These are phyloP conservation scores for Erannis defoliaria DNA, from an alignment of 2,888 invertebrate species.

Conservation along the genomic window DNA sequence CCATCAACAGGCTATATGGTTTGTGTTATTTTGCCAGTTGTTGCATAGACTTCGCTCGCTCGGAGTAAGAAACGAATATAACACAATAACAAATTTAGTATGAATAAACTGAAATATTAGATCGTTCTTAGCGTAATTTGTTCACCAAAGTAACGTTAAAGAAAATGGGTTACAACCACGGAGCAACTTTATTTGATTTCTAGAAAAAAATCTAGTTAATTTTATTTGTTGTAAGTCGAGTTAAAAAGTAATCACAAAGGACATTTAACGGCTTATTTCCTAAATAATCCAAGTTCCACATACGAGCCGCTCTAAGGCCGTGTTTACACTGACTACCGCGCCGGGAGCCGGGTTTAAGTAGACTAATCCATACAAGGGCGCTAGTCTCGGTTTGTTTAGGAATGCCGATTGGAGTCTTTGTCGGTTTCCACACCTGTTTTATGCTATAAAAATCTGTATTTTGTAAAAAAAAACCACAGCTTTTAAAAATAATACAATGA, in stretches of 20 bases:
- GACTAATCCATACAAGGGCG: constrained; percentile 60
- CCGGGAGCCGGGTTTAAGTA: constrained; percentile 56
- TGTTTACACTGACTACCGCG: constrained; percentile 69
- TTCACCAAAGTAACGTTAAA: too few relatives aligned
- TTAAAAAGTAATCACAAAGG: constrained; percentile 5
- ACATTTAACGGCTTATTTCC: background rate
- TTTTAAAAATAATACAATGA: too few relatives aligned
- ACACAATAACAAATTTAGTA: too few relatives aligned
- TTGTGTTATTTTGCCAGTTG: too few relatives aligned
- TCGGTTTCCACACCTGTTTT: constrained; percentile 20
- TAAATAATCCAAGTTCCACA: constrained; percentile 8
- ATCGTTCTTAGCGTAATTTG: too few relatives aligned
- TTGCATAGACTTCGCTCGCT: too few relatives aligned
- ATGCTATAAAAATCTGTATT: background rate
- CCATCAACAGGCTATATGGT: too few relatives aligned
- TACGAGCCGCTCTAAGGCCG: constrained; percentile 36
- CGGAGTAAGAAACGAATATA: too few relatives aligned
- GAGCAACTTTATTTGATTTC: background rate
- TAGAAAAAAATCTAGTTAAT: background rate
- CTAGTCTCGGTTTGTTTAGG: constrained; percentile 60
- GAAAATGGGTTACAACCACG: background rate
- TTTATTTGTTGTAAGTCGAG: background rate
- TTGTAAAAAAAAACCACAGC: too few relatives aligned
- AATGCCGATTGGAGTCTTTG: constrained; percentile 53
- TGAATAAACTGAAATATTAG: too few relatives aligned